Percentiles rank a stretch among this genome's conserved stretches.
Evolutionary conservation across 2,797 vertebrate genomes (phyloP).

Genomic region (Coilia nasus): DNA sequence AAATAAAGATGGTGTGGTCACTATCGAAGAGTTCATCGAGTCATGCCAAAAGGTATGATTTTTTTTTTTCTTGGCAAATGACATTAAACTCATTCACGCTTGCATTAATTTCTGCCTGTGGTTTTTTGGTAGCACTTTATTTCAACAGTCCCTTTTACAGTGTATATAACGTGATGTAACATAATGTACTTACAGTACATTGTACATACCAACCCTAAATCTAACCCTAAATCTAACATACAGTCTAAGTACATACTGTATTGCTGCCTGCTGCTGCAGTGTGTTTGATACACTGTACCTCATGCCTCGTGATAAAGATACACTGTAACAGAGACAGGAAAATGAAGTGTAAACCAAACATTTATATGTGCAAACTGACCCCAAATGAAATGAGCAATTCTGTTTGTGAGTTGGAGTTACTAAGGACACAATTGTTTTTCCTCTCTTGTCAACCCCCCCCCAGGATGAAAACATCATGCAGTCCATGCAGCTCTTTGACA

Average conservation of each 20-base stretch:
- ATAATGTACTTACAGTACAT: too few species aligned
- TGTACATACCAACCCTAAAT: too few species aligned
- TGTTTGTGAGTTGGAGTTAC: neutral
- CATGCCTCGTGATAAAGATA: too few species aligned
- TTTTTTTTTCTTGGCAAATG: slow-evolving; percentile 1
- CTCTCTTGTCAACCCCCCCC: slow-evolving; percentile 17
- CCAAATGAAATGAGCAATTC: neutral
- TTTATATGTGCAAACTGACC: neutral
- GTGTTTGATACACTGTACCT: too few species aligned
- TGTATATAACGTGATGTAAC: too few species aligned
- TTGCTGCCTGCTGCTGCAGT: too few species aligned
- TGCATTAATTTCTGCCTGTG: neutral
- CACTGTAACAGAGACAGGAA: neutral
- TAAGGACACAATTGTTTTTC: neutral
- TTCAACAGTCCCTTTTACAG: too few species aligned
- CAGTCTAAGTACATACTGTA: too few species aligned
- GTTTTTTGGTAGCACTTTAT: too few species aligned
- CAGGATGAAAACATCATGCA: slow-evolving; percentile 98
- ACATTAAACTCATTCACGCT: too few species aligned
- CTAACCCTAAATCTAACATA: too few species aligned
- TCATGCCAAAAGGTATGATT: slow-evolving; percentile 88
- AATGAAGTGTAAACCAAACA: too few species aligned
- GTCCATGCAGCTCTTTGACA: slow-evolving; percentile 97
- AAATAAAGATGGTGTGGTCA: slow-evolving; percentile 95
- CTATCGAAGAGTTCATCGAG: slow-evolving; percentile 95